Evolutionary conservation across 2,797 vertebrate species (phyloP).

Genomic region (Phoebastria nigripes): DNA sequence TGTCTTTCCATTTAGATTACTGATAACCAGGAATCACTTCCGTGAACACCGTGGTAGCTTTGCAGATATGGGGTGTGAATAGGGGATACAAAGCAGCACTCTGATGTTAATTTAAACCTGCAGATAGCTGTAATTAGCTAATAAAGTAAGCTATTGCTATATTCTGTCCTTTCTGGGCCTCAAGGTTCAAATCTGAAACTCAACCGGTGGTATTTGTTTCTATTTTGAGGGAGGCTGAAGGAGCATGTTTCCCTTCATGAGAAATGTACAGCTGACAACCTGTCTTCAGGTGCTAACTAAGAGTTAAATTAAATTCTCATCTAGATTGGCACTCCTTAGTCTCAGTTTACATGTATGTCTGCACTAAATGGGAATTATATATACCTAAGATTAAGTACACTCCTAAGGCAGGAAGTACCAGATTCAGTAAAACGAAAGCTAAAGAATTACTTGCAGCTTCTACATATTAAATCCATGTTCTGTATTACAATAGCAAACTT

Average conservation of each 20-base stretch:
- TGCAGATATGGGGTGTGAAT: rapidly evolving
- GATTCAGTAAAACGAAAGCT: neutral
- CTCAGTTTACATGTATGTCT: neutral
- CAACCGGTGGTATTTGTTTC: neutral
- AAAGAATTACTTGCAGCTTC: neutral
- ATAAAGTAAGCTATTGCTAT: neutral
- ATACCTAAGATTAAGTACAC: neutral
- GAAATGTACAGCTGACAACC: neutral
- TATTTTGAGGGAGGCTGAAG: neutral
- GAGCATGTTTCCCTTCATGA: neutral
- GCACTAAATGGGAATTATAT: neutral
- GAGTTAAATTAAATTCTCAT: neutral
- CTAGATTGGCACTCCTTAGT: neutral
- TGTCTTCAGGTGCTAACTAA: neutral
- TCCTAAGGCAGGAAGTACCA: neutral
- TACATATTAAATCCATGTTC: neutral
- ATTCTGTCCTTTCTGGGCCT: neutral
- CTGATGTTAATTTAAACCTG: neutral
- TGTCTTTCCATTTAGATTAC: neutral
- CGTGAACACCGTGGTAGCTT: rapidly evolving
- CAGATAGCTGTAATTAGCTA: neutral
- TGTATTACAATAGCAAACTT: neutral
- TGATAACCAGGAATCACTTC: neutral
- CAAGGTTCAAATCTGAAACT: neutral
- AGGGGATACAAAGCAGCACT: neutral